Evolutionary conservation across 2,113 vertebrate species (phyloP), one percentile per base, ranked within the genome.

Genomic region (Nestor notabilis): DNA sequence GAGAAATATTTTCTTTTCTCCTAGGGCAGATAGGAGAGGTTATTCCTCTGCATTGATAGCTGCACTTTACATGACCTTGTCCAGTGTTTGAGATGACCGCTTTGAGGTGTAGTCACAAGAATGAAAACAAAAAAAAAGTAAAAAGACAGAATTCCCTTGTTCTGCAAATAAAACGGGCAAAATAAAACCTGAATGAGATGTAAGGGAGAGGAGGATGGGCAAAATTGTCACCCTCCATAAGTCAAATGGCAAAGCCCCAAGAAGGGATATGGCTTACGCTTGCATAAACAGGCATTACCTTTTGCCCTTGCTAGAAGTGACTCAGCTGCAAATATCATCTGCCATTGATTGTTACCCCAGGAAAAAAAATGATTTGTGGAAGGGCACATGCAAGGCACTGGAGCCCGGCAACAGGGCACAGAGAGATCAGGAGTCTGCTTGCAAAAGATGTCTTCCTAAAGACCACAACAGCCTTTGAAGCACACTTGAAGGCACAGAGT

Each of bases 241-340:
- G 80, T 69, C 33, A 89, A 79, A 93, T 89, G 92, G 69, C 90
- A 95, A n/a, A 58, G 69, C 4, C 21, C 56, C 77, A 90, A 35
- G 77, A 85, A 91, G 6, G 61, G 49, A 64, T 90, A 75, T 21
- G 41, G 77, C 52, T 93, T 79, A 69, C 69, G 28, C 44, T 84
- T 92, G 49, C 92, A 92, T 70, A 95, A 97, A 84, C 44, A 87
- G 83, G 69, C 1, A 0, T 91, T 92, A 90, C 70, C 91, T 95
- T 96, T 97, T 95, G 89, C 89, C 94, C 91, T 91, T 97, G 77
- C 44, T 95, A 69, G 74, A 72, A 85, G 60, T 96, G 93, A 95
- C 82, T 96, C 95, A 94, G 95, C 82, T 83, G 82, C 78, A 93
- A 93, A 91, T 87, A 87, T 50, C 52, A 75, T 53, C 78, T 7